These are phyloP conservation scores for Aphidius gifuensis DNA, from an alignment of 1,140 invertebrate species.

Conservation along the genomic window DNA sequence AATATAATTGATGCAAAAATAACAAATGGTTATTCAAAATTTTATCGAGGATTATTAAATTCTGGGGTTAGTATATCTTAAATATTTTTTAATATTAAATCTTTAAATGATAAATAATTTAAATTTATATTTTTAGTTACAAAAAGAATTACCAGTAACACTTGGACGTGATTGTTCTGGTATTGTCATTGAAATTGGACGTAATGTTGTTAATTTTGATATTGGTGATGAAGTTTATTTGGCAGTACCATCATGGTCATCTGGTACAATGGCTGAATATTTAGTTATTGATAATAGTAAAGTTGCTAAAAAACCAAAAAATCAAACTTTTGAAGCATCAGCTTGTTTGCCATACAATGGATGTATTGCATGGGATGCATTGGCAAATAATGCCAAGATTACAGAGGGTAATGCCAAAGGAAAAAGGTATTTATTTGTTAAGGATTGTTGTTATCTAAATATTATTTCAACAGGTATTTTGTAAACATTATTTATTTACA, in stretches of 20 bases:
- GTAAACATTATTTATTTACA: not conserved
- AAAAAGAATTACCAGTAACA: constrained; percentile 60
- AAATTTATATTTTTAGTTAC: constrained; percentile 43
- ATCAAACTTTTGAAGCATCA: constrained; percentile 66
- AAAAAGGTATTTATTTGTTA: constrained; percentile 55
- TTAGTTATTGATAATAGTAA: constrained; percentile 59
- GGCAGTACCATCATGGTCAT: constrained; percentile 59
- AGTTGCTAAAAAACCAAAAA: constrained; percentile 64
- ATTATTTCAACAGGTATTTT: not conserved
- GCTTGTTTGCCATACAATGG: constrained; percentile 71
- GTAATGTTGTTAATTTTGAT: constrained; percentile 59
- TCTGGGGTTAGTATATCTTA: constrained; percentile 51
- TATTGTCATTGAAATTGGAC: constrained; percentile 64
- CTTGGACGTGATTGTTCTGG: constrained; percentile 70
- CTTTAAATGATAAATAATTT: too few relatives aligned
- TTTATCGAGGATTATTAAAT: constrained; percentile 58
- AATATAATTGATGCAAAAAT: constrained; percentile 66
- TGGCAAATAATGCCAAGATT: constrained; percentile 58
- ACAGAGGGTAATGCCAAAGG: constrained; percentile 56
- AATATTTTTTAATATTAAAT: too few relatives aligned
- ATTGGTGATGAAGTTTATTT: constrained; percentile 67
- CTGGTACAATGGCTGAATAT: constrained; percentile 63
- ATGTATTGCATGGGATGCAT: constrained; percentile 64
- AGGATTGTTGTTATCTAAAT: constrained; percentile 1
- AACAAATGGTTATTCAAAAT: constrained; percentile 61